Base-by-base conservation (phyloP, 2,797 vertebrate genomes). In the Xenops minutus region DNA sequence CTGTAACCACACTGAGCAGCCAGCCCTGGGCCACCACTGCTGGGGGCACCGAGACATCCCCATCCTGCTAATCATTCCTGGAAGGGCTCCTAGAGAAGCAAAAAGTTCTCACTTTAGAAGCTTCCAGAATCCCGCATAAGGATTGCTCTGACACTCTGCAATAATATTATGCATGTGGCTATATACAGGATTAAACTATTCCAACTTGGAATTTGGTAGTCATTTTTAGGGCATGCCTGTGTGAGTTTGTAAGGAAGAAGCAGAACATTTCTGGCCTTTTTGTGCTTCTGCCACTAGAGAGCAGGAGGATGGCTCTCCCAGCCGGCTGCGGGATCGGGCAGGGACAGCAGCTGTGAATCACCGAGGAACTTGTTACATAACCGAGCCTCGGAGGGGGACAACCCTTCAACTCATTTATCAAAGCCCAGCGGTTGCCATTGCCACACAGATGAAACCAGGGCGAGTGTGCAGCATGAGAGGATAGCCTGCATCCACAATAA, bases 241-340 rank as follows among this genome's bases (percentile, higher is more conserved):
- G n/a, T 8, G 66, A 77, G 39, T 1, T 52, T 58, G 27, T 46
- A 18, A 7, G 49, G 36, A 58, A 73, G 32, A 14, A 77, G 20
- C 37, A 62, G 56, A 63, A 55, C 14, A 7, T 8, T 49, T 84
- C 18, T 10, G 51, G 66, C 58, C 56, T 91, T 89, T 94, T 58
- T 87, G 54, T 63, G 36, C 41, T 78, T 88, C 59, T 56, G 26
- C 94, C 94, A 63, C 94, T 93, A 93, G 88, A 86, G 89, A 95
- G 95, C 92, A 96, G 89, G 64, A 96, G 91, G 86, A 95, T 26
- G 39, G 91, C 37, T 88, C 79, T 91, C 41, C 48, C 56, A 56
- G 74, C 12, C 6, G 20, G 22, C 73, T 78, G 66, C 22, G 1
- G 5, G 71, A 46, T 63, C 12, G 2, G 1, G 54, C 61, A 56